Base-by-base conservation (phyloP, 2,888 invertebrate species). In the Plagodis dolabraria region DNA sequence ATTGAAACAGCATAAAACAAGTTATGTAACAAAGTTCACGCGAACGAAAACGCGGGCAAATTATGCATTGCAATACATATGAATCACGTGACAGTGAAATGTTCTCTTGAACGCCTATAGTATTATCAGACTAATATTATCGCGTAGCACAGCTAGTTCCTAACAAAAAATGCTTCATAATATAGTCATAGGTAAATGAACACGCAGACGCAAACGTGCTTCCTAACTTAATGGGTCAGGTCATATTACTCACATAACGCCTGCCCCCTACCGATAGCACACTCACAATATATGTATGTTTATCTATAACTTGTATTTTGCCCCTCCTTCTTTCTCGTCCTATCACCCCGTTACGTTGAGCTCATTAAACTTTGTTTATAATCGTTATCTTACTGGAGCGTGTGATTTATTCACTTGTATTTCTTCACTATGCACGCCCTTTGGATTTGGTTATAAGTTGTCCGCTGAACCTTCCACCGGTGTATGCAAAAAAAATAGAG, bases 301-400 rank as follows among this genome's bases (percentile, higher is more conserved):
- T 9, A 34, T 46, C 35, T 42, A 42, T 51, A 44, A 44, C 22
- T 47, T 43, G 42, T 43, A 43, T 43, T 12, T 52, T 33, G 49
- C 53, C 56, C 53, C 45, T 45, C 60, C 60, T 36, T 33, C 47
- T 49, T 49, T 56, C 53, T 57, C 34, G 46, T n/a, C 60, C 49
- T 53, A 56, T 60, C 56, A 47, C 50, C 48, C 43, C 40, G 4
- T 22, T 34, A 48, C 42, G 40, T 47, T 42, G 43, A 33, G 40
- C 8, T 22, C 9, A 38, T n/a, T 40, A 48, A 64, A 62, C 56
- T 47, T 12, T 66, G 65, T 68, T 61, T 56, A 62, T 57, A 47
- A 35, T 56, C 45, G 12, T 51, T 55, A 63, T 63, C 48, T 59
- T 48, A 54, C 47, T 66, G 48, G 60, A 63, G 38, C 57, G 50